Base-by-base conservation (phyloP, 2,113 vertebrate genomes). In the Clarias batrachus region DNA sequence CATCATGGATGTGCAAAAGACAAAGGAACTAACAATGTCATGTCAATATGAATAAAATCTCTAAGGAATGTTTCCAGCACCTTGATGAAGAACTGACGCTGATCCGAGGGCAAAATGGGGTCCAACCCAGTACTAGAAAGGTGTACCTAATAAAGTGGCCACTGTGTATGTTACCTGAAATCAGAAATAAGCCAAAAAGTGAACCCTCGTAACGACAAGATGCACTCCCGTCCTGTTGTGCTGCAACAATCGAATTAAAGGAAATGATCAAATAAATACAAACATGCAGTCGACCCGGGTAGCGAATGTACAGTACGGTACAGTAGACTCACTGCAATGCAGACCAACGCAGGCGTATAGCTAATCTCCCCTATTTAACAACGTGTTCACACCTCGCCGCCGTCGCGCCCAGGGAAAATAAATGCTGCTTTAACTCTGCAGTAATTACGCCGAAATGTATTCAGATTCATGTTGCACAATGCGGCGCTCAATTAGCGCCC, bases 401-500 rank as follows among this genome's bases (percentile, higher is more conserved):
- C 8, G 27, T 2, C 9, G 41, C 23, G 16, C 74, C 56, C n/a
- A 3, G 12, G 84, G 71, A 37, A 66, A 59, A 78, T 85, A 65
- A 85, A 85, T 54, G 27, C 59, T 30, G 73, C 86, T 70, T 19
- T 79, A 65, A 63, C 82, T 78, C 57, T n/a, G 66, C 21, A 37
- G 48, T 68, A 66, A 59, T 59, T 71, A 83, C 73, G 41, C 30
- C 59, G 71, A 56, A 70, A 66, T 70, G 81, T 59, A 83, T 87
- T 87, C 68, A 62, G 86, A 87, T 87, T 80, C 94, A 93, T 68
- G 93, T 93, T 96, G 95, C 96, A 96, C 93, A 94, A 94, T 95
- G 93, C 92, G 89, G 90, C 90, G 93, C 95, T 96, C 96, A 95
- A 96, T 96, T 96, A 96, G 95, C 94, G 92, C 93, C 93, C 95